Evolutionary conservation across 2,888 invertebrate species (phyloP), one percentile per base, ranked within the genome.

Genomic region (Drosophila differens): DNA sequence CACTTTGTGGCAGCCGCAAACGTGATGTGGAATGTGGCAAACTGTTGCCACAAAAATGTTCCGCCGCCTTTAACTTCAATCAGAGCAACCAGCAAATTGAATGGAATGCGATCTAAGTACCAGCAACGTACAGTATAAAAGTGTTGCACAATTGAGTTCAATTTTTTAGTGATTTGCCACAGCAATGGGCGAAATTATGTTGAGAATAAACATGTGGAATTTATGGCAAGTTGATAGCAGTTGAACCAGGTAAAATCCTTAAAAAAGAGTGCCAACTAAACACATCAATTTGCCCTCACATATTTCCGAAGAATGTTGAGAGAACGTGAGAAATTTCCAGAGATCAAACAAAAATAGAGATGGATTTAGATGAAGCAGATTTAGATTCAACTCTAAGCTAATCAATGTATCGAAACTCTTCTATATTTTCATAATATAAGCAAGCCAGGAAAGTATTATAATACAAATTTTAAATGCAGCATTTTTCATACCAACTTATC

Each of bases 11-110:
- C 64, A 44, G n/a, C 55, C 28, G 30, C 55, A 55, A 64, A 67
- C 75, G 62, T 69, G 60, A 55, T 63, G 60, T 35, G 70, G 81
- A 79, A 81, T 79, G 78, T 69, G 37, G 65, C 81, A 65, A 73
- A 65, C 68, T 47, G 55, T 63, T 49, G 59, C 51, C 30, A 47
- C 37, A 55, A 59, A 59, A 69, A 53, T 76, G 58, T 54, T 19
- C 47, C 41, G 30, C 41, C 39, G 61, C 41, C 41, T 58, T 47
- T 30, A 65, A 54, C 79, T 73, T 58, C 58, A 71, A 67, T 61
- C 67, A 78, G 78, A 64, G 66, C 76, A 78, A 22, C 44, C 76
- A 75, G 32, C 61, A 41, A 63, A 28, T 54, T 37, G 39, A 37
- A 19, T 57, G 76, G 76, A 80, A 80, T 78, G 76, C 66, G 80